These are phyloP conservation scores for Propithecus deckenii DNA, from an alignment of 2,797 vertebrate species.

Conservation along the genomic window DNA sequence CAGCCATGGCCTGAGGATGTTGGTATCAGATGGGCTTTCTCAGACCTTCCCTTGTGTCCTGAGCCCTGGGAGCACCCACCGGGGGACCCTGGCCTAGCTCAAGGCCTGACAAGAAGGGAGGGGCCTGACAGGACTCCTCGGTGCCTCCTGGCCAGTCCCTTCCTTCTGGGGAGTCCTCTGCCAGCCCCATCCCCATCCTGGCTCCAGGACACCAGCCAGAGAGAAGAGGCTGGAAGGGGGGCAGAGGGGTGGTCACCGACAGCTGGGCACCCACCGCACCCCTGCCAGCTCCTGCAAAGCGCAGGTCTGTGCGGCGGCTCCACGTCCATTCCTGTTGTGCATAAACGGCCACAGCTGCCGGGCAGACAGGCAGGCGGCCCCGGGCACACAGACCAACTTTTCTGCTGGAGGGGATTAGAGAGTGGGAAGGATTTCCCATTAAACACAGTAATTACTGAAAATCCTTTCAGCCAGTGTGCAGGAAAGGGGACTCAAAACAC, in stretches of 20 bases:
- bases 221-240: background rate
- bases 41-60: background rate
- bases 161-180: too few relatives aligned
- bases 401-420: constrained; percentile 35
- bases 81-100: too few relatives aligned
- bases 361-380: constrained; percentile 56
- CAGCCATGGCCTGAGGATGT: background rate
- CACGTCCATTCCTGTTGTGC: constrained; percentile 53
- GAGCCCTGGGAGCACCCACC: background rate
- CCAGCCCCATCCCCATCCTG: background rate
- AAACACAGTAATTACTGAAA: constrained; percentile 67
- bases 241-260: background rate
- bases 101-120: background rate
- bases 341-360: constrained; percentile 37
- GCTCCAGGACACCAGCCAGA: background rate
- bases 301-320: background rate
- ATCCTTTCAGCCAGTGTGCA: constrained; percentile 52
- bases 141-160: too few relatives aligned
- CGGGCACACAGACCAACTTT: constrained; percentile 55
- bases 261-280: background rate
- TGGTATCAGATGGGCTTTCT: background rate
- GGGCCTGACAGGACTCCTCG: background rate
- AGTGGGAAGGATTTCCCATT: constrained; percentile 46
- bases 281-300: constrained; percentile 8
- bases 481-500: constrained; percentile 59